A percentile compares a stretch with the other conserved stretches of the same genome.
These are phyloP conservation scores for Sepiola atlantica DNA, from an alignment of 2,888 invertebrate species.

Conservation along the genomic window DNA sequence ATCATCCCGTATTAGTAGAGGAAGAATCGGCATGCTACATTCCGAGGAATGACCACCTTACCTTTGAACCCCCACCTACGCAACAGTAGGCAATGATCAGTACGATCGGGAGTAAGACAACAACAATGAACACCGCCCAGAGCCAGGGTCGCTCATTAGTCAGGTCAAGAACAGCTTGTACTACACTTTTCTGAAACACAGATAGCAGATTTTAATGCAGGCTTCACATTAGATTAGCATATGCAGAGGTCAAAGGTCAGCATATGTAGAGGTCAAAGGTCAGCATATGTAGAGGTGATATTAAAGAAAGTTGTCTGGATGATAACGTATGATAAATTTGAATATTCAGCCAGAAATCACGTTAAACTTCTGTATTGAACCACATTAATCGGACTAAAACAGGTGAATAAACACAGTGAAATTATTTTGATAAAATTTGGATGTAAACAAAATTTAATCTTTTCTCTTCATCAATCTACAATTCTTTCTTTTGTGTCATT, in stretches of 20 bases:
- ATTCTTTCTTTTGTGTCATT: too few relatives aligned
- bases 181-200: conserved; percentile 68
- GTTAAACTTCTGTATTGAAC: too few relatives aligned
- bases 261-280: too few relatives aligned
- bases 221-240: neutral
- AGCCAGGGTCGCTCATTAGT: conserved; percentile 93
- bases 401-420: too few relatives aligned
- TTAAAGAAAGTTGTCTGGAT: too few relatives aligned
- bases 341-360: too few relatives aligned
- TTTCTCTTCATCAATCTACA: too few relatives aligned
- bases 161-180: conserved; percentile 79
- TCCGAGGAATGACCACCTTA: conserved; percentile 52
- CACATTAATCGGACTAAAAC: too few relatives aligned
- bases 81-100: conserved; percentile 88
- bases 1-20: neutral
- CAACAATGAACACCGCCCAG: conserved; percentile 88
- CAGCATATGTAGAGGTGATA: too few relatives aligned
- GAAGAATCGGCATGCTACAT: neutral
- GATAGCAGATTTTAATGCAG: neutral
- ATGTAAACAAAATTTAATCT: too few relatives aligned
- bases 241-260: neutral
- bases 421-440: too few relatives aligned
- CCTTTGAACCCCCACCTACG: conserved; percentile 62
- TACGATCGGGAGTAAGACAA: conserved; percentile 85
- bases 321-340: too few relatives aligned